Conservation (phyloP, 2,888 invertebrate species). For the Sarcophaga rosellei region DNA sequence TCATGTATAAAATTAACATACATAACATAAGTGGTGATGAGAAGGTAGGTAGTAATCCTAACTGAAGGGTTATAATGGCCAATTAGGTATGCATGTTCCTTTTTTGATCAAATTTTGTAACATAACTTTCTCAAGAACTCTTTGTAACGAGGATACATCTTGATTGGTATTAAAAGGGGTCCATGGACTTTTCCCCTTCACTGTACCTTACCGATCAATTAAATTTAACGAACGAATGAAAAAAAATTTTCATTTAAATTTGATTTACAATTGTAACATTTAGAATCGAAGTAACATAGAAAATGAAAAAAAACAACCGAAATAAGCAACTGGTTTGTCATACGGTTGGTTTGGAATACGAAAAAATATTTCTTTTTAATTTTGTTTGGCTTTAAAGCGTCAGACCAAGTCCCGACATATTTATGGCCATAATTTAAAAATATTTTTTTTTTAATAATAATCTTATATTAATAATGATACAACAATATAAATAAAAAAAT, state of each 20-base stretch:
- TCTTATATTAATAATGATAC: conserved; percentile 8
- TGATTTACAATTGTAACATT: conserved; percentile 13
- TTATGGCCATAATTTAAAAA: background rate
- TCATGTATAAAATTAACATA: too few relatives aligned
- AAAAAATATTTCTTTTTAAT: background rate
- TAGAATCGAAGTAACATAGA: background rate
- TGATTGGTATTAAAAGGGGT: too few relatives aligned
- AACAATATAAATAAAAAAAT: background rate
- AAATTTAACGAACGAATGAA: background rate
- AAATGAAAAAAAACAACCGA: background rate
- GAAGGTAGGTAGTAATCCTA: too few relatives aligned
- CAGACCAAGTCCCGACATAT: background rate
- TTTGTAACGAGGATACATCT: too few relatives aligned
- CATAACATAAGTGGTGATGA: too few relatives aligned
- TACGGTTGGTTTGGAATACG: background rate
- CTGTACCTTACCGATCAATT: background rate
- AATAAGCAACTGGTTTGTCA: conserved; percentile 16
- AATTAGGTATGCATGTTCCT: too few relatives aligned
- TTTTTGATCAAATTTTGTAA: too few relatives aligned
- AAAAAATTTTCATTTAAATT: background rate
- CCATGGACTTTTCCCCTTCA: background rate
- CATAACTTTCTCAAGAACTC: too few relatives aligned
- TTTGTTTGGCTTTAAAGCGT: background rate
- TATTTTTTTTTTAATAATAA: background rate
- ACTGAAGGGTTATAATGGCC: too few relatives aligned